Percentiles rank a stretch among this genome's conserved stretches.
phyloP scores from a whole-genome alignment of 2,113 vertebrate species.

The Semnornis frantzii region DNA sequence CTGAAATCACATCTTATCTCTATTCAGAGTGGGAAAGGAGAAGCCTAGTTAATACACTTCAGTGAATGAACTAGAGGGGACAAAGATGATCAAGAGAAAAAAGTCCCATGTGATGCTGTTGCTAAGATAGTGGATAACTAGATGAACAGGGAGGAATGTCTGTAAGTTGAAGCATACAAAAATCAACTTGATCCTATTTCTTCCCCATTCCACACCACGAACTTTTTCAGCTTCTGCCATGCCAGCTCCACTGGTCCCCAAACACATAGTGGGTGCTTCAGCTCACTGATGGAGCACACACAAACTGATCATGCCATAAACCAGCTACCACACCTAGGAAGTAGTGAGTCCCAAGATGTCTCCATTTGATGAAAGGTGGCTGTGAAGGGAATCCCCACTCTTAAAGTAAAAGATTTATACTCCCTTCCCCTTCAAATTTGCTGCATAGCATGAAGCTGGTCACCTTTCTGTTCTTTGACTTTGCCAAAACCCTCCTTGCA shows the following conservation, averaged over 20 bases:
- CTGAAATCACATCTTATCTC: not conserved
- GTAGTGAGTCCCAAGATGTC: not conserved
- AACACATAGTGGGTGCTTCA: not conserved
- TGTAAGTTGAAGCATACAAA: not conserved
- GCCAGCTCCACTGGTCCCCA: not conserved
- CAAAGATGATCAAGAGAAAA: not conserved
- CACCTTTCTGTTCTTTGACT: not conserved
- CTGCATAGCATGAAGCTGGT: not conserved
- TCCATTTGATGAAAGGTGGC: not conserved
- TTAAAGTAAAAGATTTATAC: not conserved
- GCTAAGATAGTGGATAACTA: not conserved
- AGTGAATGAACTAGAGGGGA: not conserved
- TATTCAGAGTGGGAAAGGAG: not conserved
- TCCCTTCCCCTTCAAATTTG: not conserved
- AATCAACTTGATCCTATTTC: not conserved
- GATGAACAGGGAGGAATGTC: not conserved
- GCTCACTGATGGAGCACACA: not conserved
- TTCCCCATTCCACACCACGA: not conserved
- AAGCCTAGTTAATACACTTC: not conserved
- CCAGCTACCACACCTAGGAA: not conserved
- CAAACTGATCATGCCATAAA: not conserved
- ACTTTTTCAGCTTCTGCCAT: not conserved
- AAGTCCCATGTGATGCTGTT: not conserved
- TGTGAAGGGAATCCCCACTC: not conserved
- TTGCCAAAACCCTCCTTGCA: not conserved